Evolutionary conservation across 2,113 vertebrate genomes (phyloP).

Genomic region (Phylloscopus trochilus): DNA sequence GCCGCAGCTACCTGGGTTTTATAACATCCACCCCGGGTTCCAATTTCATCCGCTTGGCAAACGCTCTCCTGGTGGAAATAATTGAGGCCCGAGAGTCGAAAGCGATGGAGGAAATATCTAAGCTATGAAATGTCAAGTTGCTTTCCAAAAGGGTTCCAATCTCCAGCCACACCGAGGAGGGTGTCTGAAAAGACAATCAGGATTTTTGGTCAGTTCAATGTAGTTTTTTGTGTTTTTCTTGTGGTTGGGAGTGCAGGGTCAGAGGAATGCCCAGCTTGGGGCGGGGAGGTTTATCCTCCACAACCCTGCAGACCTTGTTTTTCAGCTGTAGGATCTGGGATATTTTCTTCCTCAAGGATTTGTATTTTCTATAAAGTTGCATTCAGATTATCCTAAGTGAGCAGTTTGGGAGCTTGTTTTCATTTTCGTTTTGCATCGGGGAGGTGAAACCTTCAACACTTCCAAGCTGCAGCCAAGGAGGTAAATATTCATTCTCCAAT

Average conservation of each 20-base stretch:
- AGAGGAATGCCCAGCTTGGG: constrained; percentile 43
- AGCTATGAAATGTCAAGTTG: constrained; percentile 74
- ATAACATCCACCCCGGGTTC: constrained; percentile 48
- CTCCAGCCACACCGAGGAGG: constrained; percentile 77
- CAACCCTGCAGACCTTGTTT: constrained; percentile 39
- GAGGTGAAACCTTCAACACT: constrained; percentile 20
- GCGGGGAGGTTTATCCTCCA: not conserved
- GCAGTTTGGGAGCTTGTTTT: not conserved
- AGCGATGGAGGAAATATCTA: constrained; percentile 71
- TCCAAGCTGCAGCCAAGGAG: not conserved
- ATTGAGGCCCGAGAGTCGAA: constrained; percentile 67
- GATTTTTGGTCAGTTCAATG: constrained; percentile 63
- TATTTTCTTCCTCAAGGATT: not conserved
- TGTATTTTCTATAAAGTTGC: constrained; percentile 38
- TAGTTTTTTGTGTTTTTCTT: not conserved
- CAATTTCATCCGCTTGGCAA: constrained; percentile 66
- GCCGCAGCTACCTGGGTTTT: constrained; percentile 58
- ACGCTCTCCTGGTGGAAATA: constrained; percentile 40
- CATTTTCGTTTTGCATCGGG: not conserved
- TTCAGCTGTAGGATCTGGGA: constrained; percentile 13
- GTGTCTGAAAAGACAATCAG: constrained; percentile 75
- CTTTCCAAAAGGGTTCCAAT: constrained; percentile 70
- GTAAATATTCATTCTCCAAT: not conserved
- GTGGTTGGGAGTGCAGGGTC: constrained; percentile 12
- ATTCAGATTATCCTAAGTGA: constrained; percentile 20